Base-by-base conservation (phyloP, 1,140 invertebrate genomes). In the Brachionus asplanchnoidis region DNA sequence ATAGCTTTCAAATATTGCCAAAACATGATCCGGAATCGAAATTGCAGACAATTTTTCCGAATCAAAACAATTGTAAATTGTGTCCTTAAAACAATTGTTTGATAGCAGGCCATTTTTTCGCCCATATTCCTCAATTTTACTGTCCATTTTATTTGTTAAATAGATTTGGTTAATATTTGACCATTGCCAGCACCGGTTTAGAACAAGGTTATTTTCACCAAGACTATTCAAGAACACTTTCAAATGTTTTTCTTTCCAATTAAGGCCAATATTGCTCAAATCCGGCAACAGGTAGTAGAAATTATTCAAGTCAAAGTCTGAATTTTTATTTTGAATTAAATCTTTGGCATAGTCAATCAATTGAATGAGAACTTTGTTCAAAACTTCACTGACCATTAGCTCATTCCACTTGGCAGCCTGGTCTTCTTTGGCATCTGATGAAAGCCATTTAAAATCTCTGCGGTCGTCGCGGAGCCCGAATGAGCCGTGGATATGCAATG, bases 371-470 rank as follows among this genome's bases (percentile, higher is more conserved):
- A 85, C 53, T 23, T 83, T 70, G n/a, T 60, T 40, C 23, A 86
- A 14, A 50, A 86, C 42, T 28, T 79, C 82, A 40, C 42, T 65
- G 9, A 85, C 85, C 86, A 85, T 85, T 17, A 70, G 46, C 36
- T 85, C 23, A 65, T 42, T 60, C 79, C 84, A 84, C 60, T 85
- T 77, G 20, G 68, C 40, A 9, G 66, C 23, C 12, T 32, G 46
- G 65, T 50, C 53, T 28, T 70, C 66, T 42, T 83, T 73, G 42
- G 80, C 77, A 46, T 86, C 85, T 8, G 65, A 23, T 0, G 86
- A 84, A 14, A 86, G 85, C 87, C 87, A 87, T 84, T 87, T 87
- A 3, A 87, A 53, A 70, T 87, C 86, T 17, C 86, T 73, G 28
- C 87, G 82, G 78, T 87, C 86, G 44, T 86, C 85, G 44, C 79